Conservation (phyloP, 1,140 invertebrate genomes). For the Diuraphis noxia region DNA sequence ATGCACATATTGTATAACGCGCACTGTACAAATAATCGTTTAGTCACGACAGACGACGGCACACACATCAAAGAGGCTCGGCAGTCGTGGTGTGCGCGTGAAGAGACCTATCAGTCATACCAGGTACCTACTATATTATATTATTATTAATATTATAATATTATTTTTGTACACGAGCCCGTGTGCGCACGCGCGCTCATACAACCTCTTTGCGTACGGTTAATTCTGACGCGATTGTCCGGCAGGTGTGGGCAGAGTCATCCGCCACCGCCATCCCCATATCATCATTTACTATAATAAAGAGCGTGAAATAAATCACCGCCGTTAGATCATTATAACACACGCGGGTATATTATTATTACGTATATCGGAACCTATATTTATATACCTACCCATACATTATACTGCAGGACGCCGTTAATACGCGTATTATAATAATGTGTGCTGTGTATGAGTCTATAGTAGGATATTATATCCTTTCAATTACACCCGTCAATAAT, state of each 20-base stretch:
- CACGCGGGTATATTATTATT: neutral
- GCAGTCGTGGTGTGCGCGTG: neutral
- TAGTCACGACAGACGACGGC: slow-evolving; percentile 46
- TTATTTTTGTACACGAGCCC: slow-evolving; percentile 7
- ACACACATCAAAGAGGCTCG: neutral
- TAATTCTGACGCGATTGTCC: slow-evolving; percentile 38
- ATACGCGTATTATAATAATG: neutral
- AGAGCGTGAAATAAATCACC: slow-evolving; percentile 27
- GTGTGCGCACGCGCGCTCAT: neutral
- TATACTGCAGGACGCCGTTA: neutral
- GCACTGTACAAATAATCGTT: slow-evolving; percentile 47
- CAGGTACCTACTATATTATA: neutral
- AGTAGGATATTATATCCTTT: neutral
- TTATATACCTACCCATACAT: too few species aligned
- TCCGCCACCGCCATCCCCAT: neutral
- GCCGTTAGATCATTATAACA: slow-evolving; percentile 4
- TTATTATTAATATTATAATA: neutral
- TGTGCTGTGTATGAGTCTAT: neutral
- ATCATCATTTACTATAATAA: neutral
- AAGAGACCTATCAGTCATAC: slow-evolving; percentile 3
- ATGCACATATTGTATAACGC: neutral
- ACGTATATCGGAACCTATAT: too few species aligned
- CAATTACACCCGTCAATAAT: slow-evolving; percentile 31
- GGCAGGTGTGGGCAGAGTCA: too few species aligned
- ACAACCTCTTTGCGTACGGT: neutral